Evolutionary conservation across 2,888 invertebrate species (phyloP).

Genomic region (Exocentrus adspersus): DNA sequence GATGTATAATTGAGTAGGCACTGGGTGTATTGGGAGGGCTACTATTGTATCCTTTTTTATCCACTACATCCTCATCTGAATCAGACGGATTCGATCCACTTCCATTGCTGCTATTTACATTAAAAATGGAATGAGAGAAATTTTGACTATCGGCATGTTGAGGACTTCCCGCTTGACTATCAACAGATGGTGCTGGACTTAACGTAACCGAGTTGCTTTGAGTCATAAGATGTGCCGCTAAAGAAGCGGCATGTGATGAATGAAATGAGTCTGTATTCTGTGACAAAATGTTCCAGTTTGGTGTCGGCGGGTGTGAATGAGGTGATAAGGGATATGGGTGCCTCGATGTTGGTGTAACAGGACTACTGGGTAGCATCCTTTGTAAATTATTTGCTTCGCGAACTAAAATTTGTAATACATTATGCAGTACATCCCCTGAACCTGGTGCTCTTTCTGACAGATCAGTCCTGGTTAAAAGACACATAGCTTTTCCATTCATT

Average conservation of each 20-base stretch:
- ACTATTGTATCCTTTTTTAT: conserved; percentile 51
- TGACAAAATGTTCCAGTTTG: conserved; percentile 72
- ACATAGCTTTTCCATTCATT: conserved; percentile 97
- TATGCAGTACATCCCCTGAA: conserved; percentile 93
- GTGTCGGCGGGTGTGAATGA: conserved; percentile 83
- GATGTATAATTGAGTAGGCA: conserved; percentile 62
- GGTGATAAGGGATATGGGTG: conserved; percentile 79
- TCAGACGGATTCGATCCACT: conserved; percentile 81
- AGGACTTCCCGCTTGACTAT: conserved; percentile 87
- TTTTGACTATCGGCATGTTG: conserved; percentile 73
- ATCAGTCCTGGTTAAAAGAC: conserved; percentile 88
- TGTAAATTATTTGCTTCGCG: conserved; percentile 83
- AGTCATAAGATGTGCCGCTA: conserved; percentile 77
- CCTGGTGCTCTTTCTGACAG: conserved; percentile 91
- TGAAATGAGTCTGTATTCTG: conserved; percentile 59
- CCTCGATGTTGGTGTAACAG: conserved; percentile 84
- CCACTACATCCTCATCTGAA: conserved; percentile 80
- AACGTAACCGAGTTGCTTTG: conserved; percentile 88
- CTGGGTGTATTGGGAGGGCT: conserved; percentile 68
- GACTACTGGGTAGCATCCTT: conserved; percentile 81
- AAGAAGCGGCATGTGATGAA: conserved; percentile 67
- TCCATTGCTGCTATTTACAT: conserved; percentile 61
- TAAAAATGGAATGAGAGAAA: conserved; percentile 62
- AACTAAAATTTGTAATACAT: conserved; percentile 88
- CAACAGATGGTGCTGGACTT: conserved; percentile 90